Evolutionary conservation across 2,113 vertebrate species (phyloP).

Genomic region (Python bivittatus): DNA sequence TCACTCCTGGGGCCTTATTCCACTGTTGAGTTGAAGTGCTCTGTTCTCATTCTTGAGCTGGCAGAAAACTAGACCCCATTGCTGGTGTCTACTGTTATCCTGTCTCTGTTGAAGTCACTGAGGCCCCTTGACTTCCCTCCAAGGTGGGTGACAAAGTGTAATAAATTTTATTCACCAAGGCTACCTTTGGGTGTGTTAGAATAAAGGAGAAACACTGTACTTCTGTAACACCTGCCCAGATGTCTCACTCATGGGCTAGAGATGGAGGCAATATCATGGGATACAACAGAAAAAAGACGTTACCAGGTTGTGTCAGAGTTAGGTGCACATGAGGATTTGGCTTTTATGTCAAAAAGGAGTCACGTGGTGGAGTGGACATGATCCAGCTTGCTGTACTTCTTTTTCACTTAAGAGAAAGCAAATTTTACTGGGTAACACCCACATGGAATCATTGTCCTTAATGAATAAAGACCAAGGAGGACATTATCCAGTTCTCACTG

Average conservation of each 20-base stretch:
- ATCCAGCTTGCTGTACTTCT: background rate
- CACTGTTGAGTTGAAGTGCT: background rate
- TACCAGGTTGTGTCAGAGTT: background rate
- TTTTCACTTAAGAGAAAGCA: background rate
- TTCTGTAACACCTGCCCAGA: background rate
- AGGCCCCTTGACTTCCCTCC: background rate
- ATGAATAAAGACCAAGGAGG: background rate
- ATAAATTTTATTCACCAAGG: background rate
- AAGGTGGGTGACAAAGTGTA: background rate
- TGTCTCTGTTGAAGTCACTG: background rate
- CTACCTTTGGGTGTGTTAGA: background rate
- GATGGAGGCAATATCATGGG: background rate
- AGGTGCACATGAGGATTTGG: background rate
- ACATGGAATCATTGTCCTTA: background rate
- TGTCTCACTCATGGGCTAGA: background rate
- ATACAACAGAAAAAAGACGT: background rate
- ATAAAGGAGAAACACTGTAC: background rate
- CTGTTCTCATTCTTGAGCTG: background rate
- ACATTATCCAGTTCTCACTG: background rate
- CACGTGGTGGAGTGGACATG: background rate
- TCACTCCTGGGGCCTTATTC: slow-evolving; percentile 17
- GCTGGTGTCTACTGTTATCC: background rate
- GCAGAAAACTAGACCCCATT: background rate
- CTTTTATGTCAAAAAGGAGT: background rate
- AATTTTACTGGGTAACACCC: background rate